These are phyloP conservation scores for Sinhomidia bicolor DNA, from an alignment of 2,888 invertebrate species.

Conservation along the genomic window DNA sequence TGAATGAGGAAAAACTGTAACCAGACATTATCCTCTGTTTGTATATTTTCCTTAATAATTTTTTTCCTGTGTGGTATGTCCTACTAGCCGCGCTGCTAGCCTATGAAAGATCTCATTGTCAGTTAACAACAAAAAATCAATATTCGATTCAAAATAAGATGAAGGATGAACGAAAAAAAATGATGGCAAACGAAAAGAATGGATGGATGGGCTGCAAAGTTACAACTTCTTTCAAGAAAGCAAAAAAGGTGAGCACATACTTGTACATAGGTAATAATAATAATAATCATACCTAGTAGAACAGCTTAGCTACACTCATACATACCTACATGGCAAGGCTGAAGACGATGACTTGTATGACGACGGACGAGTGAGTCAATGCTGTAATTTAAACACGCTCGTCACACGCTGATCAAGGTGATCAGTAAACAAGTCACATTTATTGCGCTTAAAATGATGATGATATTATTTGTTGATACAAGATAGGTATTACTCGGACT, in stretches of 20 bases:
- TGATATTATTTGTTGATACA: constrained; percentile 67
- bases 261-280: background rate
- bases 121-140: constrained; percentile 61
- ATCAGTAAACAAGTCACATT: constrained; percentile 73
- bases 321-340: background rate
- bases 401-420: constrained; percentile 73
- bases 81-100: background rate
- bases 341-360: constrained; percentile 14
- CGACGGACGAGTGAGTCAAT: constrained; percentile 40
- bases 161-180: background rate
- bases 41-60: constrained; percentile 17
- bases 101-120: constrained; percentile 23
- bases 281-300: background rate
- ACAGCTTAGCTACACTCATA: background rate
- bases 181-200: background rate
- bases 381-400: constrained; percentile 71
- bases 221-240: constrained; percentile 30
- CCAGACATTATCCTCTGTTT: constrained; percentile 47
- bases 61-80: constrained; percentile 42
- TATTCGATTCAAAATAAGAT: constrained; percentile 40
- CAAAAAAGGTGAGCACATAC: constrained; percentile 4
- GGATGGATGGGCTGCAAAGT: background rate
- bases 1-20: constrained; percentile 58
- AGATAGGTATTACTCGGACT: constrained; percentile 53
- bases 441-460: constrained; percentile 58